Conservation (phyloP, 2,797 vertebrate genomes). For the Halcyon badia region DNA sequence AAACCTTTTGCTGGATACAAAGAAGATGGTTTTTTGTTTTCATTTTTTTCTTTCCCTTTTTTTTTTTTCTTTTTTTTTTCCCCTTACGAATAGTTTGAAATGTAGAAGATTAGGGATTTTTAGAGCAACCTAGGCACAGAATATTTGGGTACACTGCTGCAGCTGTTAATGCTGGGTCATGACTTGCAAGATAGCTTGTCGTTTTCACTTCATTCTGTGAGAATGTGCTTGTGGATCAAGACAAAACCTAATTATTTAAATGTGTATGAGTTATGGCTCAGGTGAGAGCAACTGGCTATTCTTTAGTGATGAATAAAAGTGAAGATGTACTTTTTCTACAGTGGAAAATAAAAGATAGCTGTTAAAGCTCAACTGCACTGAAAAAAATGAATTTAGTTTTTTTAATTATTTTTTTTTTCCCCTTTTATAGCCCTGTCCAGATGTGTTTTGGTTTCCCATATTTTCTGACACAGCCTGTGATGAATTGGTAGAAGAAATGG, state of each 20-base stretch:
- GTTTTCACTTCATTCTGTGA: background rate
- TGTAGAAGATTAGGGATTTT: background rate
- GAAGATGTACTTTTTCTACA: background rate
- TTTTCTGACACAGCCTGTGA: slow-evolving; percentile 93
- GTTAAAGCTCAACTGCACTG: background rate
- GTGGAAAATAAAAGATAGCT: background rate
- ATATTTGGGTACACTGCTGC: background rate
- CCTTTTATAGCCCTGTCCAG: slow-evolving; percentile 91
- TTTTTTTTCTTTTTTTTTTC: background rate
- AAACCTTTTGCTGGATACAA: background rate
- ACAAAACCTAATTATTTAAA: background rate
- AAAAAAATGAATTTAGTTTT: background rate
- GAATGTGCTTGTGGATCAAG: background rate
- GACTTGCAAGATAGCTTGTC: background rate
- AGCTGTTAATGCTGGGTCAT: background rate
- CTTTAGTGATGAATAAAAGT: background rate
- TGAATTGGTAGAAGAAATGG: slow-evolving; percentile 96
- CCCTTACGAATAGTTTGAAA: background rate
- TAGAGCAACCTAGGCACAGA: background rate
- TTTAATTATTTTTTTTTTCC: background rate
- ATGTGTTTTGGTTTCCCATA: slow-evolving; percentile 99
- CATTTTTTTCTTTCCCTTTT: background rate
- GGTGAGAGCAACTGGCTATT: background rate
- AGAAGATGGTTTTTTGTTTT: no score
- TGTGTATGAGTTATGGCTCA: background rate